These are phyloP conservation scores for Stichopus horrens DNA, from an alignment of 53 echinoderm and acorn worm species.

Conservation along the genomic window DNA sequence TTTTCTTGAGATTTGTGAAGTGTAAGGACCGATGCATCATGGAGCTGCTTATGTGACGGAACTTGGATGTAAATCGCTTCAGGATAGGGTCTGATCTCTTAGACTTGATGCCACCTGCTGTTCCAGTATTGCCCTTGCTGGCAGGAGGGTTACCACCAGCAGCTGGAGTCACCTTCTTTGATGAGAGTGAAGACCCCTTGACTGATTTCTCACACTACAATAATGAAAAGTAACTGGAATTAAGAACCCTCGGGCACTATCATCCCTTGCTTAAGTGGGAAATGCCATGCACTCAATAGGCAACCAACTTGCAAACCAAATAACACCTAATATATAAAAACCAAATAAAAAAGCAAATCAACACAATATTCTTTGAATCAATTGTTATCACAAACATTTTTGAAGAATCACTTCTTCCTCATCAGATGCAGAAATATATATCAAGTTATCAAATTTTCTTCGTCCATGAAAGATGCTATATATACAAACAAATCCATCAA, in stretches of 20 bases:
- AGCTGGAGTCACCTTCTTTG: neutral
- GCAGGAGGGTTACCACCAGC: neutral
- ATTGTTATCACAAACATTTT: too few relatives aligned
- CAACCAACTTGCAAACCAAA: neutral
- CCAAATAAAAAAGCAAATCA: too few relatives aligned
- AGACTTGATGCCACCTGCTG: neutral
- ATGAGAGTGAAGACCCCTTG: neutral
- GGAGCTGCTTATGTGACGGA: slow-evolving; percentile 72
- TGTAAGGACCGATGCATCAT: slow-evolving; percentile 64
- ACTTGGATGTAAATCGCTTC: slow-evolving; percentile 77
- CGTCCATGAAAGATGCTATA: too few relatives aligned
- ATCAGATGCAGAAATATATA: too few relatives aligned
- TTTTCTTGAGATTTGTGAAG: slow-evolving; percentile 76
- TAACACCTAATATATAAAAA: neutral
- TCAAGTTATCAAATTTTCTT: too few relatives aligned
- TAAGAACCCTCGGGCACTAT: neutral
- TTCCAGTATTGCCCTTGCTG: neutral
- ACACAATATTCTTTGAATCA: too few relatives aligned
- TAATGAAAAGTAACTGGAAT: neutral
- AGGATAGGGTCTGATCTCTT: neutral
- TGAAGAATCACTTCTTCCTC: too few relatives aligned
- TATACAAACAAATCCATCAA: too few relatives aligned
- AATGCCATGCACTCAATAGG: neutral
- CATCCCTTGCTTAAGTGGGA: too few relatives aligned
- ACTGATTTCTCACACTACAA: slow-evolving; percentile 16